Evolutionary conservation across 2,888 invertebrate genomes (phyloP), one percentile per base, ranked within the genome.

Genomic region (Rotaria socialis): DNA sequence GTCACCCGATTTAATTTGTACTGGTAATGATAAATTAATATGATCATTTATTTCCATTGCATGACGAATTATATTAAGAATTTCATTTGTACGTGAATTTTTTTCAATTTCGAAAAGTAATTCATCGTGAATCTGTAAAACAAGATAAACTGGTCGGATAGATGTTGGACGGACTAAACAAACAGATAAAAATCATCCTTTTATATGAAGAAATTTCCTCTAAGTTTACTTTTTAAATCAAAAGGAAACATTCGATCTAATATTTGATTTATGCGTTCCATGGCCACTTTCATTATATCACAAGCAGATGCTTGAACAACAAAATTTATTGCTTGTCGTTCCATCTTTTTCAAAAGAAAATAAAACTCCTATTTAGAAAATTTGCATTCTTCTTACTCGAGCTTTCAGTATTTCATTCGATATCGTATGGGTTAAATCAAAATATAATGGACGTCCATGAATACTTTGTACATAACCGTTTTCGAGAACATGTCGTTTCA

Each of bases 271-370:
- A 97, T 94, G 85, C 93, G 92, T 52, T 95, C 93, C 94, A 97
- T 95, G 0, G 97, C 96, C 87, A 93, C 94, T 91, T 99, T 99
- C 0, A 95, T 94, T 84, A 99, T 94, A 91, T 99, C 98, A 0
- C 97, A 96, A 0, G 97, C 98, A 0, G 97, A 96, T 0, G 97
- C 98, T 92, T 99, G 98, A 85, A 99, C 94, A 24, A 94, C 94
- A 3, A 97, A 95, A 91, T 99, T 99, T 0, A 99, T 93, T 24
- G 97, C 96, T 92, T 97, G 97, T n/a, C 98, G 93, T 91, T 96
- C 96, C 0, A 96, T 95, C 92, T 96, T 94, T 11, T 4, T 55
- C 55, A 55, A 55, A 85, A 55, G 52, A 58, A 85, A 27, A 35
- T n/a, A 50, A 24, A 27, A 8, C 58, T 22, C 2, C n/a, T n/a